Evolutionary conservation across 92 coral and sea anemone genomes (phyloP).

Genomic region (Epizoanthus fatuus): DNA sequence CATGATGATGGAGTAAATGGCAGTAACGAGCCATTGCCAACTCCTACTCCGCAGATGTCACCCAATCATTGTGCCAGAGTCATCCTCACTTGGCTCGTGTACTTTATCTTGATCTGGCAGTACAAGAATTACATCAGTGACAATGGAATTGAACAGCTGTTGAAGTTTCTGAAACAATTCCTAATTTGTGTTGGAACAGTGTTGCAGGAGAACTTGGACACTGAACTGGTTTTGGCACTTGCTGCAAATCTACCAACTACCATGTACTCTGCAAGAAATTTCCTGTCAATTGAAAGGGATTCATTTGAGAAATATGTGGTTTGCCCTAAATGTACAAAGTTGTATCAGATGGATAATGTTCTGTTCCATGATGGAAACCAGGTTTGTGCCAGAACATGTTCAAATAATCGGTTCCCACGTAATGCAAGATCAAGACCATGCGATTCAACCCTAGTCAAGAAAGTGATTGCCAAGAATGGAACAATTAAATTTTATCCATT

Average conservation of each 20-base stretch:
- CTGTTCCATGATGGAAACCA: slow-evolving; percentile 28
- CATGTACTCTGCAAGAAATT: slow-evolving; percentile 12
- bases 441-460: slow-evolving; percentile 46
- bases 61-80: slow-evolving; percentile 17
- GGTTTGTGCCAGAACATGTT: slow-evolving; percentile 54
- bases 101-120: slow-evolving; percentile 59
- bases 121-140: slow-evolving; percentile 37
- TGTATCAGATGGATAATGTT: slow-evolving; percentile 47
- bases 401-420: slow-evolving; percentile 37
- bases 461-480: slow-evolving; percentile 31
- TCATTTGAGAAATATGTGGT: slow-evolving; percentile 11
- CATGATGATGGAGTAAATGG: neutral
- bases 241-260: slow-evolving; percentile 30
- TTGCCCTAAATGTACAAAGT: slow-evolving; percentile 57
- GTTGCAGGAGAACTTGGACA: slow-evolving; percentile 11
- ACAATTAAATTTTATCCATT: slow-evolving; percentile 45
- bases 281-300: slow-evolving; percentile 14
- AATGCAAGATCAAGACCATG: slow-evolving; percentile 40
- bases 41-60: slow-evolving; percentile 31
- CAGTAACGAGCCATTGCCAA: slow-evolving; percentile 21
- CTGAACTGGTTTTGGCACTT: slow-evolving; percentile 30
- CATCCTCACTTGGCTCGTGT: slow-evolving; percentile 55
- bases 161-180: slow-evolving; percentile 48
- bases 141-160: slow-evolving; percentile 47
- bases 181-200: slow-evolving; percentile 14